These are phyloP conservation scores for Coremacera marginata DNA, from an alignment of 2,888 invertebrate species.

Conservation along the genomic window DNA sequence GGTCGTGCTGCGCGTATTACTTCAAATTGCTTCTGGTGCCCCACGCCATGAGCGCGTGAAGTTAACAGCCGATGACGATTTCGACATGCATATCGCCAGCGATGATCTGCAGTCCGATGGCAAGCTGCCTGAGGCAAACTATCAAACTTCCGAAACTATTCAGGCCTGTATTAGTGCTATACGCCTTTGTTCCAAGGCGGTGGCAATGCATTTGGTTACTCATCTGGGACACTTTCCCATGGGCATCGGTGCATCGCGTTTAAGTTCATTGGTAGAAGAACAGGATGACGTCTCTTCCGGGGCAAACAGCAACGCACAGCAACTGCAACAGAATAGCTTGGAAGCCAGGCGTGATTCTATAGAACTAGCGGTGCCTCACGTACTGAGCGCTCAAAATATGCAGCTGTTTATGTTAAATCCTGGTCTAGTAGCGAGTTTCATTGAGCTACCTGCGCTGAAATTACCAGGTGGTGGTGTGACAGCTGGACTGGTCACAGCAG, in stretches of 20 bases:
- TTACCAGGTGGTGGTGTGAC: slow-evolving; percentile 83
- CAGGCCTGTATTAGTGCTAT: slow-evolving; percentile 73
- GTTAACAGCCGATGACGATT: slow-evolving; percentile 67
- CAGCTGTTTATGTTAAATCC: slow-evolving; percentile 88
- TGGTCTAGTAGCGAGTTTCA: slow-evolving; percentile 86
- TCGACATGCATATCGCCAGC: slow-evolving; percentile 66
- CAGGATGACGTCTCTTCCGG: slow-evolving; percentile 80
- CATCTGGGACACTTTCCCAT: slow-evolving; percentile 96
- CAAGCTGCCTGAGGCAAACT: slow-evolving; percentile 62
- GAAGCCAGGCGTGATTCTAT: slow-evolving; percentile 63
- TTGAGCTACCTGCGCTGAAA: slow-evolving; percentile 89
- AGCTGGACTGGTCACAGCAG: slow-evolving; percentile 82
- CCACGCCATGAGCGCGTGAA: slow-evolving; percentile 64
- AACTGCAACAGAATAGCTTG: slow-evolving; percentile 44
- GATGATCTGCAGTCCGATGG: slow-evolving; percentile 65
- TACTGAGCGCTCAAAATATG: slow-evolving; percentile 86
- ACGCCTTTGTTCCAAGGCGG: slow-evolving; percentile 72
- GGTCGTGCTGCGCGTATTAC: slow-evolving; percentile 79
- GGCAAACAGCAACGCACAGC: not conserved
- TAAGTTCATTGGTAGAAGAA: slow-evolving; percentile 92
- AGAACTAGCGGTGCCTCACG: slow-evolving; percentile 79
- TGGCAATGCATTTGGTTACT: slow-evolving; percentile 87
- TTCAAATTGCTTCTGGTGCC: slow-evolving; percentile 66
- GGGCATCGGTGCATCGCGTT: slow-evolving; percentile 87
- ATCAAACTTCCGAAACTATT: slow-evolving; percentile 68